Base-by-base conservation (phyloP, 2,888 invertebrate species). In the Caenorhabditis panamensis region DNA sequence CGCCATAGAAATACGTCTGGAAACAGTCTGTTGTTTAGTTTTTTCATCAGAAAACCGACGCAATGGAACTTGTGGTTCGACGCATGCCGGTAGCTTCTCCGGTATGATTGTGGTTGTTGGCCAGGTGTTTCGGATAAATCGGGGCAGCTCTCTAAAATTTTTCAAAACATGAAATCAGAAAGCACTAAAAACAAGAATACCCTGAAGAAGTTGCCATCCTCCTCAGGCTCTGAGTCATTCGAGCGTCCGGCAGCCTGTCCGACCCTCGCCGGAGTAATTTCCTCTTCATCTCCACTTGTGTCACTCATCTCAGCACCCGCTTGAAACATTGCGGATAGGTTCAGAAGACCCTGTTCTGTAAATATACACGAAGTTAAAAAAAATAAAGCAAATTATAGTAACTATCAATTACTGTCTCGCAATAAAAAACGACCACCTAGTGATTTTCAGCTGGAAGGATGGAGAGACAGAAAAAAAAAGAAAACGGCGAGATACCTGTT, bases 1-100 rank as follows among this genome's bases (percentile, higher is more conserved):
- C 1, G 82, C 88, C 72, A 82, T 80, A 5, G 88, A 88, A 44
- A 88, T 75, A 51, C 88, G 26, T 16, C 82, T 82, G 59, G 53
- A 72, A 11, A 11, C 41, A 11, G n/a, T n/a, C n/a, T n/a, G n/a
- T n/a, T n/a, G n/a, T 1, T 51, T 62, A 13, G 24, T 6, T 47
- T 41, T 24, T 4, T n/a, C 13, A n/a, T 9, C 5, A 22, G 2
- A 11, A 9, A 47, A 63, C 75, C 36, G 13, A 80, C 80, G 75
- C 80, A 2, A 80, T 80, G 3, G 80, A 80, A 44, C 80, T 80
- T 0, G 80, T 80, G 1, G 80, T 80, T 54, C 80, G n/a, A 6
- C 71, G 75, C 64, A 80, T 58, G 31, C 73, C 79, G 2, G 66
- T 3, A 20, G 61, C 11, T 9, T 31, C 58, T 9, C 62, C 73